Base-by-base conservation (phyloP, 2,797 vertebrate species). In the Cichlasoma orientale region DNA sequence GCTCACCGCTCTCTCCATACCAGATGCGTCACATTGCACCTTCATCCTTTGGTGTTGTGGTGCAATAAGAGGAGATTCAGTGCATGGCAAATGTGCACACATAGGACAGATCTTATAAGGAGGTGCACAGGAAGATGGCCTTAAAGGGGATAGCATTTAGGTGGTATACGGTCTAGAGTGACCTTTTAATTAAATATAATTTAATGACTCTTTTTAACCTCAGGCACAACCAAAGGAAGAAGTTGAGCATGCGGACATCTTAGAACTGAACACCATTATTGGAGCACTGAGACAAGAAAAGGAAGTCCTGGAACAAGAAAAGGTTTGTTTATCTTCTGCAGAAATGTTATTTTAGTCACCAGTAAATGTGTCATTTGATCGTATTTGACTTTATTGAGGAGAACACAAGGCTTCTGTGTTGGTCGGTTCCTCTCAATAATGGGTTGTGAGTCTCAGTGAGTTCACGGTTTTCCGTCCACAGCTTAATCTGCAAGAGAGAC, bases 231-330 rank as follows among this genome's bases (percentile, higher is more conserved):
- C 91, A 29, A 89, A 90, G 61, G 92, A 90, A 72, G 96, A 96
- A 80, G 94, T 93, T 11, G 95, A 95, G 75, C 95, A 95, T 38
- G 95, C 97, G 44, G 96, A 97, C 82, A 94, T 95, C 80, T 86
- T 95, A 31, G 95, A 97, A 73, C 94, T 97, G 79, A 96, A 96
- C 90, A 96, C 94, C 18, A 92, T 93, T 72, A 94, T 96, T 16
- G 94, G 94, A 44, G 77, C 83, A 0, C 77, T 97, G 80, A 95
- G 94, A 86, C 90, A 94, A 81, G 95, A 97, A 88, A 97, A 96
- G 52, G 92, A 95, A 47, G 78, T 75, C 10, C 18, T 97, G 2
- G 94, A 93, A 78, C 92, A 93, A 86, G 94, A 97, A 85, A 97
- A 95, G 96, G 96, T 97, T 83, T 44, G 90, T 84, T 75, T 12